A percentile compares a stretch with the other conserved stretches of the same genome.
phyloP scores from a whole-genome alignment of 2,888 invertebrate species.

The Stenoptilia bipunctidactyla region DNA sequence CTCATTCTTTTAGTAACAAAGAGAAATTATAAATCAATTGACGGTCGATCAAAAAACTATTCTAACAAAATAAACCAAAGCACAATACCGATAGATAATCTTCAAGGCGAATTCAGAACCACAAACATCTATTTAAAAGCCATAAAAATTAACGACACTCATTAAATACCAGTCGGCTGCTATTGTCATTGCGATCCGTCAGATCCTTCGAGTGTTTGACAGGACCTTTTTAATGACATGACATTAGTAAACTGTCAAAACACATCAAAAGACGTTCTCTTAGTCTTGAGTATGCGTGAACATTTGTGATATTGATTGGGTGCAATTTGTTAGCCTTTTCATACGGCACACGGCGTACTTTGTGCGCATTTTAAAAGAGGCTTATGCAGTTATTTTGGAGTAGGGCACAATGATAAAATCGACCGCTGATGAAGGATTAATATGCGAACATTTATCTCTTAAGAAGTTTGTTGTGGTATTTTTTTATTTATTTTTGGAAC shows the following conservation, averaged over 20 bases:
- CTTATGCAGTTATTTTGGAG: conserved; percentile 38
- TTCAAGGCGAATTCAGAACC: conserved; percentile 42
- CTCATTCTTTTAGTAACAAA: neutral
- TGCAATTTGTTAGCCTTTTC: conserved; percentile 60
- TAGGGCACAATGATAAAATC: conserved; percentile 31
- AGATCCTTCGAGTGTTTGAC: conserved; percentile 5
- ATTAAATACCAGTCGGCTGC: conserved; percentile 48
- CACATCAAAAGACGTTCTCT: conserved; percentile 58
- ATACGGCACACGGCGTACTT: conserved; percentile 20
- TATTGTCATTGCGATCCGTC: conserved; percentile 28
- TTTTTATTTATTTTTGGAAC: conserved; percentile 5
- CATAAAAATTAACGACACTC: conserved; percentile 63
- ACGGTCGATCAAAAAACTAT: conserved; percentile 9
- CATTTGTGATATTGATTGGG: conserved; percentile 50
- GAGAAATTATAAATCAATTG: too few species aligned
- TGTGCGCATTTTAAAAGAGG: conserved; percentile 27
- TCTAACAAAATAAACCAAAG: conserved; percentile 20
- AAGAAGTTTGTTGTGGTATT: conserved; percentile 18
- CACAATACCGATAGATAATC: conserved; percentile 33
- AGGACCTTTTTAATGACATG: conserved; percentile 50
- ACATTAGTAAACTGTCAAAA: conserved; percentile 69
- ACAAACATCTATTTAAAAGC: conserved; percentile 51
- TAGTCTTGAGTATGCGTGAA: conserved; percentile 36
- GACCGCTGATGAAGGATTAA: conserved; percentile 28
- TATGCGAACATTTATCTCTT: conserved; percentile 27